phyloP scores from a whole-genome alignment of 2,888 invertebrate genomes.

The Sarcophaga carnaria region DNA sequence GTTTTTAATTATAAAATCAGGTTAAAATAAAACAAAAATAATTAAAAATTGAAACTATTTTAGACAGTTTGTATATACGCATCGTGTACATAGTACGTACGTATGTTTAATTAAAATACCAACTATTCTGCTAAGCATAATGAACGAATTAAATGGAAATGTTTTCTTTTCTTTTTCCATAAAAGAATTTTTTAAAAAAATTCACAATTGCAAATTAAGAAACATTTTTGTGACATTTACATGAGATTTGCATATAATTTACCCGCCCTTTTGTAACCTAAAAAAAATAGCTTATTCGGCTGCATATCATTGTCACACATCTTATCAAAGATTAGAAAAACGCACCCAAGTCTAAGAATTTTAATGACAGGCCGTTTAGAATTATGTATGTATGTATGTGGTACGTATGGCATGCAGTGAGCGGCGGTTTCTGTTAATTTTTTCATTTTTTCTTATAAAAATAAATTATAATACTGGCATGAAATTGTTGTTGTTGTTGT shows the following conservation, averaged over 20 bases:
- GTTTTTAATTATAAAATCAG: no score
- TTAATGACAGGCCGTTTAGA: not conserved
- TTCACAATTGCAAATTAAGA: no score
- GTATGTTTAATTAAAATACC: not conserved
- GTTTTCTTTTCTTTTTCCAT: no score
- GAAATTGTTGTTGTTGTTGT: constrained; percentile 4
- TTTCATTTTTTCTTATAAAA: constrained; percentile 10
- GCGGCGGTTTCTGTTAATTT: not conserved
- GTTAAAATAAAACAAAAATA: no score
- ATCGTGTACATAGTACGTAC: not conserved
- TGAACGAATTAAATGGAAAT: not conserved
- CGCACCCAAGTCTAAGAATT: constrained; percentile 58
- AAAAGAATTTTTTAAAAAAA: no score
- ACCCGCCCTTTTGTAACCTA: constrained; percentile 32
- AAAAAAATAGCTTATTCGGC: not conserved
- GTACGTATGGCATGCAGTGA: no score
- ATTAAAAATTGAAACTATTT: no score
- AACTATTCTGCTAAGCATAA: not conserved
- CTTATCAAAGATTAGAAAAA: constrained; percentile 15
- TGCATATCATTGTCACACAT: not conserved
- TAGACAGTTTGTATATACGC: not conserved
- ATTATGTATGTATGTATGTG: not conserved
- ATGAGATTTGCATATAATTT: constrained; percentile 46
- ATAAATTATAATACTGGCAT: constrained; percentile 21
- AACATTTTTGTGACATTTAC: constrained; percentile 14